These are phyloP conservation scores for Strigamia crassipes DNA, from an alignment of 2,888 invertebrate genomes.

Conservation along the genomic window DNA sequence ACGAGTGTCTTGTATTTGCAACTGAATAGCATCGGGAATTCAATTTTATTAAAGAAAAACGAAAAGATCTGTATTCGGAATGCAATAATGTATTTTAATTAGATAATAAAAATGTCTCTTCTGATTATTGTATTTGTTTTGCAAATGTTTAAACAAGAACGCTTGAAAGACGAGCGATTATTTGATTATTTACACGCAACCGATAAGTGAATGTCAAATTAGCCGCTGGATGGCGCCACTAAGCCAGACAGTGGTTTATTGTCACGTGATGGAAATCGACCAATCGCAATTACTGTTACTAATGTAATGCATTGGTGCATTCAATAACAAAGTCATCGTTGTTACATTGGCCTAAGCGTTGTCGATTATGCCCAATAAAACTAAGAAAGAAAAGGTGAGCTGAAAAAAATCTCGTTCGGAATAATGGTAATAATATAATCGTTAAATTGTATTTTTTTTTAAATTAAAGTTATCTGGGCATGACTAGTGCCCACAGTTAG, in stretches of 20 bases:
- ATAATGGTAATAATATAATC: constrained; percentile 12
- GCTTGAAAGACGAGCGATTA: neutral
- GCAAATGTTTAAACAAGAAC: neutral
- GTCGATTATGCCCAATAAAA: constrained; percentile 56
- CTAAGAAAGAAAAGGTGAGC: constrained; percentile 58
- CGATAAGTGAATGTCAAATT: neutral
- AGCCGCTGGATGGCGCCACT: neutral
- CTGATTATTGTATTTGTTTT: neutral
- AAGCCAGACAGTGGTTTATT: neutral
- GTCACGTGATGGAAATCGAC: neutral
- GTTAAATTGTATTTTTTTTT: neutral
- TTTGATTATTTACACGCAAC: too few species aligned
- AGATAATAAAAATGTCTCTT: constrained; percentile 22
- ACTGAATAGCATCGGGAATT: constrained; percentile 13
- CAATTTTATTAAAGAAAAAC: neutral
- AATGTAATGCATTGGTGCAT: neutral
- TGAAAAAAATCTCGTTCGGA: neutral
- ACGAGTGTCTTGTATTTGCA: constrained; percentile 1
- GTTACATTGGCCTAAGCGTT: neutral
- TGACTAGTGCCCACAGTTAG: neutral
- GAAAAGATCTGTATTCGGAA: neutral
- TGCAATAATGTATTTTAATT: constrained; percentile 26
- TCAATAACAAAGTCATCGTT: constrained; percentile 10
- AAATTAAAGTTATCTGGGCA: neutral
- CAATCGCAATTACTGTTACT: neutral